phyloP scores from a whole-genome alignment of 2,113 vertebrate genomes.

The Corythaixoides concolor region DNA sequence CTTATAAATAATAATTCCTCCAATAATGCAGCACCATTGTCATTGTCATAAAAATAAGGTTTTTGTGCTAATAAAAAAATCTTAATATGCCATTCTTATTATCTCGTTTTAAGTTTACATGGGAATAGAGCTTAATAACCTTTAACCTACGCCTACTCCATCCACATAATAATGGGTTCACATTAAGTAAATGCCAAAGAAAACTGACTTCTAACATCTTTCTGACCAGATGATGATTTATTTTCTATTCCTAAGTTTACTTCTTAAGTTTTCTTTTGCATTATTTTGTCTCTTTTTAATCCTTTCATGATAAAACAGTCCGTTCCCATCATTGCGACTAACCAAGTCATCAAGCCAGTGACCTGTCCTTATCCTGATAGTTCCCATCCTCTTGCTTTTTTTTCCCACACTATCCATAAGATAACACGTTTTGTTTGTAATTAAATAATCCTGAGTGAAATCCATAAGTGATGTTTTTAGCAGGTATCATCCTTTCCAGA shows the following conservation, averaged over 20 bases:
- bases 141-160: conserved; percentile 35
- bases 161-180: background rate
- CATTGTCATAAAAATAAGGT: background rate
- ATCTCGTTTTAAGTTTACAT: background rate
- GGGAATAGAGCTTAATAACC: background rate
- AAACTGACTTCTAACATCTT: conserved; percentile 34
- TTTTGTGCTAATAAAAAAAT: background rate
- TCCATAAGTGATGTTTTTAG: background rate
- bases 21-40: background rate
- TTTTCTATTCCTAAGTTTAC: conserved; percentile 44
- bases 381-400: background rate
- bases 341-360: background rate
- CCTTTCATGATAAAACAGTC: background rate
- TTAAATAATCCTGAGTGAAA: background rate
- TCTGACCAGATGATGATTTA: background rate
- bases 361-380: background rate
- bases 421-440: background rate
- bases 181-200: conserved; percentile 47
- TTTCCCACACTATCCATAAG: conserved; percentile 7
- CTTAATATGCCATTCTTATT: background rate
- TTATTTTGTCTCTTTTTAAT: conserved; percentile 37
- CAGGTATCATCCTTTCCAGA: background rate
- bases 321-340: conserved; percentile 3
- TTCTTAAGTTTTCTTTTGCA: background rate
- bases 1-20: background rate